Base-by-base conservation (phyloP, 1,140 invertebrate species). In the Drosophila melanica region DNA sequence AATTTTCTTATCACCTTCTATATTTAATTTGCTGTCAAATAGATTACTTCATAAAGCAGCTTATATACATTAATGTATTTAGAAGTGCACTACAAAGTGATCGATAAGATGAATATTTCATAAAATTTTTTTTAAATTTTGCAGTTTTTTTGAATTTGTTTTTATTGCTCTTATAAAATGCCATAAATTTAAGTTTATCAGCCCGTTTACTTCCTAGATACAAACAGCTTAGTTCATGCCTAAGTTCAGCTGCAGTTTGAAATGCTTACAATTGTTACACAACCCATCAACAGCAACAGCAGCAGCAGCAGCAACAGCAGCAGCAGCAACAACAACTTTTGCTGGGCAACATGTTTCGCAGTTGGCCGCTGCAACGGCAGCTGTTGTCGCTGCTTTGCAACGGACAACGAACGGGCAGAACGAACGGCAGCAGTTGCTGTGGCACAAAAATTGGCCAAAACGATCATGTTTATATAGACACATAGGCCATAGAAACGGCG, bases 401-500 rank as follows among this genome's bases (percentile, higher is more conserved):
- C 48, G 39, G 27, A 37, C 64, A 60, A 57, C 63, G 27, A 35
- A 35, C 33, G 33, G 53, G 71, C 79, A 57, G 64, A 71, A 81
- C 48, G 37, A 50, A 57, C 65, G 63, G 54, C 65, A 86, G 66
- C 60, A 69, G 66, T 51, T 63, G 71, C 66, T 35, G 69, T 57
- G 58, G 75, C 68, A 68, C 68, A 87, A 51, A 87, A 89, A 87
- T 87, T 87, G 82, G 82, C 76, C 84, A 87, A 82, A 82, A 81
- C 76, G 57, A 84, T 89, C 79, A 87, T 86, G 82, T 87, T 86
- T 86, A 79, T 87, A 73, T 67, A 87, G 79, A 82, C 81, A 86
- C 75, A 81, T 78, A 70, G 67, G 59, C 67, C 45, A 87, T 45
- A 78, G 68, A 70, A 47, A 72, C 59, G 66, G 50, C 37, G 65